Conservation (phyloP, 1,140 invertebrate species). For the Palaemon carinicauda region DNA sequence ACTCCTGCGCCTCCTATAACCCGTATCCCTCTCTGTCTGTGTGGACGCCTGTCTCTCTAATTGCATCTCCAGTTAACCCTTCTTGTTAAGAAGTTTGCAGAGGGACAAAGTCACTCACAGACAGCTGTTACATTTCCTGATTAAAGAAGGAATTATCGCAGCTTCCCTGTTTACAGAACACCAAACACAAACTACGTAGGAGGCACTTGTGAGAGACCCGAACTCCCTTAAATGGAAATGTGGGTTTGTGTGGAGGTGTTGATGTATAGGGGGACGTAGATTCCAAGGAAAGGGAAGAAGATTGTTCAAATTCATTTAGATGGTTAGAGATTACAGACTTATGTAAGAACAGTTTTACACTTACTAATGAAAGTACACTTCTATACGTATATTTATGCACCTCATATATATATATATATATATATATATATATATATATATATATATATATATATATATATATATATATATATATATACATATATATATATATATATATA, state of each 20-base stretch:
- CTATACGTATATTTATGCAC: not conserved
- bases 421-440: not conserved
- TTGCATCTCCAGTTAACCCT: not conserved
- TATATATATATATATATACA: not conserved
- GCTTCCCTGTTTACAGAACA: too few relatives aligned
- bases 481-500: not conserved
- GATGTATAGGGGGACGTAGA: not conserved
- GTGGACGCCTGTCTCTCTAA: not conserved
- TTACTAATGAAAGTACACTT: too few relatives aligned
- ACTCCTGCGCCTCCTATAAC: not conserved
- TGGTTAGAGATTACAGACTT: too few relatives aligned
- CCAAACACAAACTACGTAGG: not conserved
- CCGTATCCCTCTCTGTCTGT: not conserved
- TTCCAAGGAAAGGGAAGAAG: too few relatives aligned
- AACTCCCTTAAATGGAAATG: not conserved
- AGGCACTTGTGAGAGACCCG: not conserved
- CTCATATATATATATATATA: not conserved
- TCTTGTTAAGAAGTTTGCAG: not conserved
- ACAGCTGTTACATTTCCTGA: too few relatives aligned
- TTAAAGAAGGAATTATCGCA: too few relatives aligned
- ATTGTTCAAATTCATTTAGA: too few relatives aligned
- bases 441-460: slow-evolving; percentile 2
- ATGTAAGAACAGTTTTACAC: too few relatives aligned
- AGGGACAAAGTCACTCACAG: too few relatives aligned
- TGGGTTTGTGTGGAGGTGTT: too few relatives aligned